phyloP scores from a whole-genome alignment of 2,888 invertebrate species.

The Anoplius nigerrimus region DNA sequence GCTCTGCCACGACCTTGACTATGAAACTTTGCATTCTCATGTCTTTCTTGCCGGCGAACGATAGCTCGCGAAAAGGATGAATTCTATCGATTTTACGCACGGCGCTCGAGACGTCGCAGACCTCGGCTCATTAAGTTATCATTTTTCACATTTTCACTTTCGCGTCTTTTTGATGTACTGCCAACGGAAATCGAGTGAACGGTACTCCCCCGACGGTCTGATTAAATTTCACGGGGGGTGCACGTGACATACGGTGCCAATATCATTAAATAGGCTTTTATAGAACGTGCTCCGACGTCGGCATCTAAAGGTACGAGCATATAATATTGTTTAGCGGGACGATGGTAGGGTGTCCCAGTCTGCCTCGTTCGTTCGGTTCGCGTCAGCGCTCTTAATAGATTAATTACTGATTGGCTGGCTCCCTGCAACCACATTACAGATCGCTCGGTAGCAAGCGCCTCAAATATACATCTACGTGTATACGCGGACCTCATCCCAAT shows the following conservation, averaged over 20 bases:
- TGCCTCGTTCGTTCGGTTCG: conserved; percentile 28
- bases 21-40: background rate
- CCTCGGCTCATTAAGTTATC: too few relatives aligned
- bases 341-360: background rate
- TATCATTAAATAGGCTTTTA: conserved; percentile 28
- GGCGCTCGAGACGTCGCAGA: too few relatives aligned
- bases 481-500: background rate
- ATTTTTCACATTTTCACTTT: background rate
- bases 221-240: conserved; percentile 9
- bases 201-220: conserved; percentile 1
- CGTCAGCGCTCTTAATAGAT: conserved; percentile 46
- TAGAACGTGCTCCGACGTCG: background rate
- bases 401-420: conserved; percentile 55
- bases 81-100: too few relatives aligned
- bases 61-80: too few relatives aligned
- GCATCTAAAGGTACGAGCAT: conserved; percentile 11
- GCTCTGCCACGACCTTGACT: background rate
- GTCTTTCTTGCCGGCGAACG: too few relatives aligned
- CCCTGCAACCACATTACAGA: conserved; percentile 37
- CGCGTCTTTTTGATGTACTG: background rate
- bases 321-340: conserved; percentile 26
- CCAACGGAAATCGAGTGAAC: conserved; percentile 16
- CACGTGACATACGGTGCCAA: conserved; percentile 6
- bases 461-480: background rate
- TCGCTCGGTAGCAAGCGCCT: background rate